These are phyloP conservation scores for Poeciliopsis gracilis DNA, from an alignment of 2,797 vertebrate genomes.

Conservation along the genomic window DNA sequence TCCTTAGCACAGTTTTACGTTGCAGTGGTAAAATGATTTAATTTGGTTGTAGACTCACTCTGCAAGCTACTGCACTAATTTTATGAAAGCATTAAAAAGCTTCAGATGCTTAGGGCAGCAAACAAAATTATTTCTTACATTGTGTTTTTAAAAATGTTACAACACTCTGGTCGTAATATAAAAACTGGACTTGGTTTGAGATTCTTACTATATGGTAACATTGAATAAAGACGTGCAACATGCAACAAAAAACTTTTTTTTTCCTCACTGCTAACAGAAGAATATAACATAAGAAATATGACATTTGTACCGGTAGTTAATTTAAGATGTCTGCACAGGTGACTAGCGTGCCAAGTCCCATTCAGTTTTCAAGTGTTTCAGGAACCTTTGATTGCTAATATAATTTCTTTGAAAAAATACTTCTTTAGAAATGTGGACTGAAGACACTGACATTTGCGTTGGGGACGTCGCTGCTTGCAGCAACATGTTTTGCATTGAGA, in stretches of 20 bases:
- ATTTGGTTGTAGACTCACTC: conserved; percentile 2
- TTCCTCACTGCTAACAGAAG: background rate
- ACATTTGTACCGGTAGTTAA: background rate
- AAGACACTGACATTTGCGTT: no score
- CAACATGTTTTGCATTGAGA: no score
- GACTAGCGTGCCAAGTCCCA: no score
- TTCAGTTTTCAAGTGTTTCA: no score
- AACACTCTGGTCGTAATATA: conserved; percentile 26
- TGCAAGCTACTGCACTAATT: conserved; percentile 16
- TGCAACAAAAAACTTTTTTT: conserved; percentile 18
- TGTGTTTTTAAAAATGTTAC: conserved; percentile 19
- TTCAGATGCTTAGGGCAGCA: conserved; percentile 12
- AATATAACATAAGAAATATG: background rate
- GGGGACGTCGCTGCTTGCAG: no score
- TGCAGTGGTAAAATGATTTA: conserved; percentile 30
- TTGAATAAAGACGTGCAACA: background rate
- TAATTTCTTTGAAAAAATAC: no score
- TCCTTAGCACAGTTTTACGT: conserved; percentile 32
- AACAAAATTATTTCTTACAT: conserved; percentile 7
- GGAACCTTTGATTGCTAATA: no score
- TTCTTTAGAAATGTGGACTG: no score
- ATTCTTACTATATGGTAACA: background rate
- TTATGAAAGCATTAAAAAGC: conserved; percentile 18
- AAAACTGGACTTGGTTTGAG: background rate
- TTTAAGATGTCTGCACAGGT: background rate